Evolutionary conservation across 2,113 vertebrate species (phyloP).

Genomic region (Micromys minutus): DNA sequence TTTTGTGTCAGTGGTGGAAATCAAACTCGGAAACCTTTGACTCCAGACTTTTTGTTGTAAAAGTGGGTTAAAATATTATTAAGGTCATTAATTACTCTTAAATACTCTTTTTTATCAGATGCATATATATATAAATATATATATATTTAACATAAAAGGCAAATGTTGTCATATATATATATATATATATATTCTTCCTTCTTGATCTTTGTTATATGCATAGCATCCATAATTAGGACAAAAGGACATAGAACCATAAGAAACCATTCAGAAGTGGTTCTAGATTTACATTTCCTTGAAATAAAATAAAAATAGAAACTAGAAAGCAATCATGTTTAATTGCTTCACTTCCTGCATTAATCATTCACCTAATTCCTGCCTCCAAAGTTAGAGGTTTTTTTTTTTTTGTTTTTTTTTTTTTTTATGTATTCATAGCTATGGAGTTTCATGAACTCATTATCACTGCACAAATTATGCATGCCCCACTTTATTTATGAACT

Average conservation of each 20-base stretch:
- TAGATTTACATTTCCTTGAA: not conserved
- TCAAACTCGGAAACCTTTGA: not conserved
- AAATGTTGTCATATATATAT: not conserved
- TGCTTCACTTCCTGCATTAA: not conserved
- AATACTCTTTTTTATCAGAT: not conserved
- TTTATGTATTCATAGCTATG: not conserved
- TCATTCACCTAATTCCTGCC: not conserved
- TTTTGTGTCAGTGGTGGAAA: not conserved
- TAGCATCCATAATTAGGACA: not conserved
- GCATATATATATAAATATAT: not conserved
- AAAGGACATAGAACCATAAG: not conserved
- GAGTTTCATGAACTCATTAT: not conserved
- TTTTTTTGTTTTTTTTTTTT: constrained; percentile 15
- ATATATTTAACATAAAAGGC: not conserved
- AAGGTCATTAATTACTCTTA: not conserved
- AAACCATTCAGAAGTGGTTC: not conserved
- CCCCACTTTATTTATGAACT: not conserved
- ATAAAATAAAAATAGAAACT: not conserved
- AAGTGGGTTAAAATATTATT: not conserved
- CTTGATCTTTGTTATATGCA: not conserved
- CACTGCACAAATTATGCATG: constrained; percentile 10
- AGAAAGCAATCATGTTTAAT: constrained; percentile 13
- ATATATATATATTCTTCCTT: not conserved
- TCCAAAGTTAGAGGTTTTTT: not conserved
- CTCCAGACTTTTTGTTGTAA: not conserved